A percentile compares a stretch with the other conserved stretches of the same genome.
These are phyloP conservation scores for Agonopterix subpropinquella DNA, from an alignment of 2,888 invertebrate species.

Conservation along the genomic window DNA sequence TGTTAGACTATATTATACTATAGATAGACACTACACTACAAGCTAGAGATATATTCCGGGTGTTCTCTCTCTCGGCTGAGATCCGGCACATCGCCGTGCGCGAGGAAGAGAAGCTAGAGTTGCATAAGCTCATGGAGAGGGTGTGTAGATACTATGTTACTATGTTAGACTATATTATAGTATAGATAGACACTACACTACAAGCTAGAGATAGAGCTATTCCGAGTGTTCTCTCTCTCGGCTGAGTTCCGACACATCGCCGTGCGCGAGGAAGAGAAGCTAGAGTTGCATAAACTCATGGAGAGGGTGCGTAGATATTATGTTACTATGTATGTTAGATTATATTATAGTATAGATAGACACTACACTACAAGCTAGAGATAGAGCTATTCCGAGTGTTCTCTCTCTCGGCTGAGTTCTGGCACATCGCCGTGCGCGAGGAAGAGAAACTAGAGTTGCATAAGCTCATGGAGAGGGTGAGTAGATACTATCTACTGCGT, in stretches of 20 bases:
- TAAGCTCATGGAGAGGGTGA: conserved; percentile 86
- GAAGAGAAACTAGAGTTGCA: conserved; percentile 98
- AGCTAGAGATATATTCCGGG: too few species aligned
- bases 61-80: conserved; percentile 98
- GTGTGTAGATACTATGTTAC: conserved; percentile 25
- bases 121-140: conserved; percentile 92
- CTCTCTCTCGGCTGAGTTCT: conserved; percentile 97
- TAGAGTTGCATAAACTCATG: conserved; percentile 97
- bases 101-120: conserved; percentile 97
- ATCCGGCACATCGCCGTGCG: conserved; percentile 95
- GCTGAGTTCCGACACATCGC: conserved; percentile 96
- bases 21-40: not conserved
- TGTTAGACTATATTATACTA: not conserved
- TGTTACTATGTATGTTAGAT: not conserved
- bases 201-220: conserved; percentile 97
- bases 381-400: conserved; percentile 99
- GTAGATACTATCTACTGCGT: conserved; percentile 14
- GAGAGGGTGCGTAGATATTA: conserved; percentile 50
- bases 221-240: conserved; percentile 98
- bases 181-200: conserved; percentile 72
- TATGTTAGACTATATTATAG: not conserved
- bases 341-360: not conserved
- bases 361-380: conserved; percentile 94
- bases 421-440: conserved; percentile 92
- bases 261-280: conserved; percentile 96